Base-by-base conservation (phyloP, 2,797 vertebrate species). In the Bovichtus variegatus region DNA sequence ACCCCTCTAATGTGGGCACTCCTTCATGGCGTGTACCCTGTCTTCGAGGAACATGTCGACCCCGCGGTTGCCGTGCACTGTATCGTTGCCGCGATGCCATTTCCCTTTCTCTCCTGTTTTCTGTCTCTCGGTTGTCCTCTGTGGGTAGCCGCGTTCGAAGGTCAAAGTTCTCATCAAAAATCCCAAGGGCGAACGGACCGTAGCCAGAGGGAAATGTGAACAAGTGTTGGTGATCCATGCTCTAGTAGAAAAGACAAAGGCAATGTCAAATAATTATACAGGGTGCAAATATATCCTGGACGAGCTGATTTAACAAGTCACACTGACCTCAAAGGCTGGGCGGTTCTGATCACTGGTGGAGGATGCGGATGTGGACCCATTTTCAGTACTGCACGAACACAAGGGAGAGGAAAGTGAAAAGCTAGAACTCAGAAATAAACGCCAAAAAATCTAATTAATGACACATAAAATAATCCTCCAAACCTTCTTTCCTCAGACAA, bases 1-100 rank as follows among this genome's bases (percentile, higher is more conserved):
- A 96, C 95, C 98, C 98, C 89, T 99, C 98, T 89, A 99, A 93
- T 0, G 97, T 98, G 68, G 97, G 98, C 51, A 99, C 97, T 1
- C 97, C 97, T 86, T 99, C 98, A 0, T 97, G 97, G 84, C 97
- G 94, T 67, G 94, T 94, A 15, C 96, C 91, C 76, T 97, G 95
- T 40, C 97, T 94, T 68, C 98, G 95, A 0, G 97, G 93, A 6
- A 96, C 90, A 19, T 98, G 96, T 6, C 97, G 97, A 60, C 97
- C 97, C 5, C 96, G 95, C 2, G 97, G 97, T 89, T 98, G 97
- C 87, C 97, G 80, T 0, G 97, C 95, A 0, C 97, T 91, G 1
- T 98, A 97, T 72, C 97, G 95, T 53, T 98, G 97, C 74, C 97
- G 95, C 1, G 97, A 98, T 7, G 96, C 96, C 81, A 97, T 97